Evolutionary conservation across 1,140 invertebrate genomes (phyloP), one percentile per base, ranked within the genome.

Genomic region (Drosophila willistoni): DNA sequence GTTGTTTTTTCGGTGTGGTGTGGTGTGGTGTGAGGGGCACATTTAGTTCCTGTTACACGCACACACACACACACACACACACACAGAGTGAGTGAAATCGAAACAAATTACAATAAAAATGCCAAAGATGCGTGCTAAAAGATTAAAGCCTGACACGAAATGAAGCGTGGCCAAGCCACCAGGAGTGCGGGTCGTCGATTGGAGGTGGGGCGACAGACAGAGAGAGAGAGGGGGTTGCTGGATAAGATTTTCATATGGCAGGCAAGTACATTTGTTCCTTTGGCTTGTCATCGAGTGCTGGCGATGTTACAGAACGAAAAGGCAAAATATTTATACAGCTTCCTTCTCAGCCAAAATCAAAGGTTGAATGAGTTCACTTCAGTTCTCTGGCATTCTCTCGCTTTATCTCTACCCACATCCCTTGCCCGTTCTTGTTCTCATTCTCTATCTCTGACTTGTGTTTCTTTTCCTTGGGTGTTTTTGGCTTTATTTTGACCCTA

Each of bases 51-150:
- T 17, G 36, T 42, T 17, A 55, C 51, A 56, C 29, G 12, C 65
- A 51, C 42, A 54, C 44, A 42, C 44, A n/a, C 12, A 25, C 41
- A 41, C 44, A 71, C 65, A 75, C 73, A 63, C 68, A 85, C 71
- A 76, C 42, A 64, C 56, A 51, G 63, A 51, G 17, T 4, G 70
- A 70, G 44, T 51, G 70, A 70, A 89, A 89, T 89, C 84, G 84
- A 84, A 89, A 89, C 84, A 84, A 89, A 89, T 89, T 89, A 89
- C 84, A 89, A 89, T 89, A 84, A 89, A 85, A 89, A 89, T 89
- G 84, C 84, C 83, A 81, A 78, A 89, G 83, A 86, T 86, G 83
- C 84, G 79, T 84, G 80, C 84, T 84, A 89, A 89, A 78, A 89
- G 84, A 89, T 89, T 89, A 89, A 89, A 89, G 84, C 84, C 69